Evolutionary conservation across 1,140 invertebrate genomes (phyloP), one percentile per base, ranked within the genome.

Genomic region (Choristoneura fumiferana): DNA sequence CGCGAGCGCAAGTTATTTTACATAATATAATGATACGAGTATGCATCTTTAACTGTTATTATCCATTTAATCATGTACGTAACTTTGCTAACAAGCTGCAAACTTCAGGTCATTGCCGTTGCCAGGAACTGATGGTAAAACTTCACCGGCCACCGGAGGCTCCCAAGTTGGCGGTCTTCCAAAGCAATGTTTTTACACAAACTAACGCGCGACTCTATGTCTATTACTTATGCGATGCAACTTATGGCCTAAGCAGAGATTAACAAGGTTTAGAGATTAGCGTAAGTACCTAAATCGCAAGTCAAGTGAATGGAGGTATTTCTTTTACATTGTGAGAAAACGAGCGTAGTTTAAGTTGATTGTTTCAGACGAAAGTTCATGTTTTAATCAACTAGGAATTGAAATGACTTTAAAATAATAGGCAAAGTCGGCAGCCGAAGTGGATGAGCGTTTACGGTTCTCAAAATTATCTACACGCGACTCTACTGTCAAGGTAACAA

Each of bases 121-220:
- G 10, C 9, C 10, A 43, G 22, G 40, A 45, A 45, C 40, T 49
- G 43, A 49, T 49, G 43, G 43, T 49, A 18, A 54, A 54, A 54
- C 53, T 54, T 36, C 34, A 49, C 22, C 18, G 43, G 43, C 29
- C 43, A 49, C 52, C 34, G 13, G 52, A 17, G 52, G 29, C 12
- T 29, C n/a, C n/a, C 8, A 18, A 13, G 17, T 65, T 76, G 76
- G 76, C 76, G 22, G 43, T 36, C 54, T 57, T 69, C 76, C 76
- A 79, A 71, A 54, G 29, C 59, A 58, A 63, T 72, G 64, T 75
- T 73, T 75, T 73, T 63, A 61, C 63, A 57, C 54, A 40, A 65
- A 65, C 60, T 58, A 64, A 69, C 52, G 65, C 18, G 33, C 34
- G 33, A 13, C 9, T 36, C 14, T 35, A 12, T 36, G 52, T 54